A percentile compares a stretch with the other conserved stretches of the same genome.
Conservation (phyloP, 1,140 invertebrate genomes). For the Augochlora pura region DNA sequence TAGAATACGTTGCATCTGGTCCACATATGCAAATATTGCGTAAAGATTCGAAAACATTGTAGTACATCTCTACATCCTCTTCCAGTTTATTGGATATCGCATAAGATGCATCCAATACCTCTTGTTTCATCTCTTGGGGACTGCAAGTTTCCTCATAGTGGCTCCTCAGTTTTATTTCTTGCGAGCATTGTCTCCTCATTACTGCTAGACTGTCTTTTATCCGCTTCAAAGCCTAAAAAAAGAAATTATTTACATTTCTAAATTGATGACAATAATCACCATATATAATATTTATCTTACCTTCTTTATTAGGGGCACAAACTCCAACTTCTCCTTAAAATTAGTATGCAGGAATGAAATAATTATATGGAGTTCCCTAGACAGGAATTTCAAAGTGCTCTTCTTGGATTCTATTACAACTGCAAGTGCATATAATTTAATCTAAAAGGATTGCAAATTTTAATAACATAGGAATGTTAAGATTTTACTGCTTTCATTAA, state of each 20-base stretch:
- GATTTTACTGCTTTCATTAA: background rate
- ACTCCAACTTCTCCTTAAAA: slow-evolving; percentile 85
- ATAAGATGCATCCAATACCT: slow-evolving; percentile 11
- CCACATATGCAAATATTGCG: slow-evolving; percentile 80
- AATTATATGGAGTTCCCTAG: slow-evolving; percentile 85
- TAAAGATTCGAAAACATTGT: slow-evolving; percentile 79
- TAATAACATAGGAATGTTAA: background rate
- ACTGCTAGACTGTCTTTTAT: slow-evolving; percentile 70
- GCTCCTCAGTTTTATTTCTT: slow-evolving; percentile 58
- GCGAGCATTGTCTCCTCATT: slow-evolving; percentile 57
- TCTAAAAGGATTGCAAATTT: slow-evolving; percentile 67
- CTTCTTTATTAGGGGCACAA: slow-evolving; percentile 84
- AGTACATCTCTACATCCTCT: slow-evolving; percentile 60
- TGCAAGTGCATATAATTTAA: slow-evolving; percentile 81
- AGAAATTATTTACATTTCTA: background rate
- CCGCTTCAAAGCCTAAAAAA: slow-evolving; percentile 70
- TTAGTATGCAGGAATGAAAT: slow-evolving; percentile 86
- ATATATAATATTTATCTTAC: slow-evolving; percentile 65
- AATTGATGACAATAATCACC: background rate
- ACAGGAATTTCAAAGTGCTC: slow-evolving; percentile 84
- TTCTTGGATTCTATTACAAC: slow-evolving; percentile 89
- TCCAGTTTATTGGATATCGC: slow-evolving; percentile 21
- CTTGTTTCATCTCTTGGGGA: background rate
- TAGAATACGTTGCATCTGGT: slow-evolving; percentile 86
- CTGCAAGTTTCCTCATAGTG: slow-evolving; percentile 4